A percentile compares a stretch with the other conserved stretches of the same genome.
phyloP scores from a whole-genome alignment of 2,888 invertebrate genomes.

The Tiliacea citrago region DNA sequence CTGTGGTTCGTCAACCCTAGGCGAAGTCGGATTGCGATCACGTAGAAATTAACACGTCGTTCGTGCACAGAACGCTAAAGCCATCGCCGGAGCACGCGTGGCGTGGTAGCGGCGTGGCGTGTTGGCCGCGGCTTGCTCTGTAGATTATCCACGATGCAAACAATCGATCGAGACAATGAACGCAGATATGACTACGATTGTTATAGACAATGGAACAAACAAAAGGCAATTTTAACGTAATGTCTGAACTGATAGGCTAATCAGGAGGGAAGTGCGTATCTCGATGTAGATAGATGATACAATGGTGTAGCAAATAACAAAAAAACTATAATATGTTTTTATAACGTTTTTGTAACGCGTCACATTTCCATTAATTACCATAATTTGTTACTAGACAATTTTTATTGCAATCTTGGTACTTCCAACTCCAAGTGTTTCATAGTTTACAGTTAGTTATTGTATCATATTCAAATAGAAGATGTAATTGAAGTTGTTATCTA shows the following conservation, averaged over 20 bases:
- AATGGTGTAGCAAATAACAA: slow-evolving; percentile 4
- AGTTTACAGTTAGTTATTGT: slow-evolving; percentile 10
- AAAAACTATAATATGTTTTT: slow-evolving; percentile 10
- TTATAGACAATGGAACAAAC: slow-evolving; percentile 63
- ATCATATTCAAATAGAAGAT: slow-evolving; percentile 15
- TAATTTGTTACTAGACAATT: slow-evolving; percentile 9
- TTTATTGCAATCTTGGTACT: neutral
- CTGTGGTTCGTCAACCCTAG: slow-evolving; percentile 81
- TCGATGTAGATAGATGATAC: slow-evolving; percentile 47
- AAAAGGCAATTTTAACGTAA: slow-evolving; percentile 64
- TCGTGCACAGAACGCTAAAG: slow-evolving; percentile 73
- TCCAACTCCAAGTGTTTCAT: slow-evolving; percentile 9
- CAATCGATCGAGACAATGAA: slow-evolving; percentile 65
- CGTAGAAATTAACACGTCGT: slow-evolving; percentile 80
- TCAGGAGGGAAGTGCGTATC: slow-evolving; percentile 54
- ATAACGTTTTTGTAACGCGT: too few relatives aligned
- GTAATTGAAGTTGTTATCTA: slow-evolving; percentile 51
- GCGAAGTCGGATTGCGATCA: slow-evolving; percentile 74
- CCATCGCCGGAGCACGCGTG: slow-evolving; percentile 32
- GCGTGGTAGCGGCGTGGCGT: neutral
- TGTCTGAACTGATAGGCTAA: slow-evolving; percentile 54
- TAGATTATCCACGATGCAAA: slow-evolving; percentile 52
- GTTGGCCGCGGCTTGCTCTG: neutral
- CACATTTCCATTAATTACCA: neutral
- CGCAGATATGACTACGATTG: slow-evolving; percentile 59